Conservation (phyloP, 37 sponge, comb jelly and placozoan genomes). For the Hexactinellida sp. region DNA sequence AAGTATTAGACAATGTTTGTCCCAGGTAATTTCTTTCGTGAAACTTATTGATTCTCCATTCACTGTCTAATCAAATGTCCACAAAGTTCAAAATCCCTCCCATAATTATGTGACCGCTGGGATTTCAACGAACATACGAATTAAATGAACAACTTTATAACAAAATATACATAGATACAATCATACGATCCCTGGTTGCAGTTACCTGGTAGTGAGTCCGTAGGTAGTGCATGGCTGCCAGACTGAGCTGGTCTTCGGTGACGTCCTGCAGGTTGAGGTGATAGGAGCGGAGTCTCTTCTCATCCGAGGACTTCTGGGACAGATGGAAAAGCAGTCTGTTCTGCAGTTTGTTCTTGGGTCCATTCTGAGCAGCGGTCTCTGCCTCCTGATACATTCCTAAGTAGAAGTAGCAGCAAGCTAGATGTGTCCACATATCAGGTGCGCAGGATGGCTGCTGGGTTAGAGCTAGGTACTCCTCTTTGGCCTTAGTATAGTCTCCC, state of each 20-base stretch:
- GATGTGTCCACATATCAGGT: conserved; percentile 56
- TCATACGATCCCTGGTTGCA: no score
- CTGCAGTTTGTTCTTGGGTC: conserved; percentile 56
- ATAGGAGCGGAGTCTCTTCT: conserved; percentile 58
- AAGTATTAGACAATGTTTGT: no score
- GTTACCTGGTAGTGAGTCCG: conserved; percentile 88
- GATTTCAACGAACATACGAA: no score
- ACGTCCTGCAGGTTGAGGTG: conserved; percentile 81
- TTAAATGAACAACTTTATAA: no score
- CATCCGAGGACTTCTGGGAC: conserved; percentile 91
- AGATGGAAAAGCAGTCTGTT: conserved; percentile 88
- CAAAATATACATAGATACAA: no score
- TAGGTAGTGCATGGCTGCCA: conserved; percentile 96
- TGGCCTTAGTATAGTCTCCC: conserved; percentile 70
- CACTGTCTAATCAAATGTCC: no score
- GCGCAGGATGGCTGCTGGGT: conserved; percentile 27
- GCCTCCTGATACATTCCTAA: conserved; percentile 92
- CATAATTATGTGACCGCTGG: no score
- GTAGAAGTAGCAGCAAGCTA: conserved; percentile 85
- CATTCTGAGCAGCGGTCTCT: conserved; percentile 43
- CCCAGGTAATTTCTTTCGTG: no score
- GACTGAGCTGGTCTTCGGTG: conserved; percentile 91
- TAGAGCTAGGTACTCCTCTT: conserved; percentile 69
- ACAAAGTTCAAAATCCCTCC: no score
- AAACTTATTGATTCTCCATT: no score